phyloP scores from a whole-genome alignment of 2,113 vertebrate genomes.

The Leptobrachium ailaonicum region DNA sequence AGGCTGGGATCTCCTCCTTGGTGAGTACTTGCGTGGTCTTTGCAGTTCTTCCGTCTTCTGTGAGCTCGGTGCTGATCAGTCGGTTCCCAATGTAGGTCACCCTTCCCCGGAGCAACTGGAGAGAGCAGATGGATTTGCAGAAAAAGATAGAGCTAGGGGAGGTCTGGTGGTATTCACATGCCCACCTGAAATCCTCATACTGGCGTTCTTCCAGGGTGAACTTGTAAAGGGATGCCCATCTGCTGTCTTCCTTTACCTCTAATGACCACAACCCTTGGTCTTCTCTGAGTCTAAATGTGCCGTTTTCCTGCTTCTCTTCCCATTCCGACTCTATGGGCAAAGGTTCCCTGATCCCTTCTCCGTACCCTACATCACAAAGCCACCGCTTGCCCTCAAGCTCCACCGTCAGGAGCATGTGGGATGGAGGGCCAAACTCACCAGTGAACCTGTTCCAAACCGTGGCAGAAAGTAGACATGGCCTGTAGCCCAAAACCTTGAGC shows the following conservation, averaged over 20 bases:
- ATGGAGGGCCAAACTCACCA: conserved; percentile 61
- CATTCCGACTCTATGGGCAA: conserved; percentile 62
- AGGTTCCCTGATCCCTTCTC: conserved; percentile 57
- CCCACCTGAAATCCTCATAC: conserved; percentile 63
- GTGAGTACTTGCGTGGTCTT: conserved; percentile 57
- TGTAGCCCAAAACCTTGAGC: conserved; percentile 63
- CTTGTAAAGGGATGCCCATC: conserved; percentile 64
- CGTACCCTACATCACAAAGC: conserved; percentile 71
- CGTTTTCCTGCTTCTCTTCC: conserved; percentile 62
- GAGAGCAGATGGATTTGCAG: conserved; percentile 63
- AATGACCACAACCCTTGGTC: conserved; percentile 48
- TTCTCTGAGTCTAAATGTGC: conserved; percentile 61
- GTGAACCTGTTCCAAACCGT: conserved; percentile 63
- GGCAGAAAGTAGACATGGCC: conserved; percentile 57
- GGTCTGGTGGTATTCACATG: conserved; percentile 73
- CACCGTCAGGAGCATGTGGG: conserved; percentile 68
- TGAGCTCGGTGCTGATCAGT: conserved; percentile 55
- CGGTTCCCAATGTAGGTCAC: conserved; percentile 66
- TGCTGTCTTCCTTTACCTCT: conserved; percentile 51
- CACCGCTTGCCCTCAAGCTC: conserved; percentile 58
- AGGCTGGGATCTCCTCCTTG: conserved; percentile 63
- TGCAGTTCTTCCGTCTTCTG: neutral
- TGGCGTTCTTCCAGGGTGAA: conserved; percentile 64
- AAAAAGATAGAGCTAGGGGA: conserved; percentile 56
- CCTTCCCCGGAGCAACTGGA: conserved; percentile 58